These are phyloP conservation scores for Agelas oroides DNA, from an alignment of 37 sponge, comb jelly and placozoan genomes.

Conservation along the genomic window DNA sequence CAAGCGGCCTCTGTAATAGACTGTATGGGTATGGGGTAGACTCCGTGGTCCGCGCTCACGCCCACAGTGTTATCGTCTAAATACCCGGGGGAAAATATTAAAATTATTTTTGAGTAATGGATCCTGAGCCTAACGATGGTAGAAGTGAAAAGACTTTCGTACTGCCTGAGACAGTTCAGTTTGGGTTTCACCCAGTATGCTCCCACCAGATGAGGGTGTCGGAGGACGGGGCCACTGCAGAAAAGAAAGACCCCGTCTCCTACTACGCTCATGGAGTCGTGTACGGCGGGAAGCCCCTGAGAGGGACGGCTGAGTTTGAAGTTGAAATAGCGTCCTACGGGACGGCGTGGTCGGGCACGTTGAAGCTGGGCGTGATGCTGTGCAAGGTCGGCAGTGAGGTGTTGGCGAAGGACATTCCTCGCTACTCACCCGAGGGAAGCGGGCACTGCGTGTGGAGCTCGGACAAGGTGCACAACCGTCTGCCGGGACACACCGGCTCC, in stretches of 20 bases:
- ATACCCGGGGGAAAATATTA: not conserved
- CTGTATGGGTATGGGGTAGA: no score
- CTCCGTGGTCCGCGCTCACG: no score
- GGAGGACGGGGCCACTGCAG: constrained; percentile 51
- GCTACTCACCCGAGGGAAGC: constrained; percentile 83
- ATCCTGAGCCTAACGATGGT: not conserved
- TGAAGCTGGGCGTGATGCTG: constrained; percentile 85
- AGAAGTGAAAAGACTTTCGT: constrained; percentile 26
- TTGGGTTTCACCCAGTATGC: constrained; percentile 52
- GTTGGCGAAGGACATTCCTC: constrained; percentile 42
- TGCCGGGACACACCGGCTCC: not conserved
- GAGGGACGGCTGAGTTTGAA: constrained; percentile 81
- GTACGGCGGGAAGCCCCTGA: constrained; percentile 62
- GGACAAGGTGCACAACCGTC: constrained; percentile 66
- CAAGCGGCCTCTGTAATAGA: no score
- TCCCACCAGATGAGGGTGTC: constrained; percentile 51
- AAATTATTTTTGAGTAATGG: not conserved
- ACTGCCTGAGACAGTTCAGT: constrained; percentile 44
- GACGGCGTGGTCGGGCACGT: constrained; percentile 86
- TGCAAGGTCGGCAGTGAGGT: constrained; percentile 1
- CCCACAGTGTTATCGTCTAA: no score
- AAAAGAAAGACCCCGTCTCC: constrained; percentile 66
- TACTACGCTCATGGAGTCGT: constrained; percentile 82
- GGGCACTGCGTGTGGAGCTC: constrained; percentile 88
- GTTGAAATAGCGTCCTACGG: constrained; percentile 71